phyloP scores from a whole-genome alignment of 2,888 invertebrate species.

The Geotrupes spiniger region DNA sequence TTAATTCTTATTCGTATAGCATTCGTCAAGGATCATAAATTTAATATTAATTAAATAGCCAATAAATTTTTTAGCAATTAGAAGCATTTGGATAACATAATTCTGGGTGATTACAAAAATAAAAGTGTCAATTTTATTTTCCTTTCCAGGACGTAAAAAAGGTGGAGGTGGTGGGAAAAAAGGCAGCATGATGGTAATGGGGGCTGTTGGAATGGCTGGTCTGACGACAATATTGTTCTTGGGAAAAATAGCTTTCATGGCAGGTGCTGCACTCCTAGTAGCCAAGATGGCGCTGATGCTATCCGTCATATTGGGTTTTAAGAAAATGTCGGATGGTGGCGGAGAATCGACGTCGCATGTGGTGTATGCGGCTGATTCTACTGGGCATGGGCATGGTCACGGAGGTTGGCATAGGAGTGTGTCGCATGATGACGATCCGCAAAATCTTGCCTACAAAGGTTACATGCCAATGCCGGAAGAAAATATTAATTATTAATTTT shows the following conservation, averaged over 20 bases:
- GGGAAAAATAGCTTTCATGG: constrained; percentile 65
- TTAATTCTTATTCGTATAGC: too few species aligned
- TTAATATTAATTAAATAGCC: too few species aligned
- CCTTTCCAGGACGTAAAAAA: constrained; percentile 55
- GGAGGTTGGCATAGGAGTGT: constrained; percentile 35
- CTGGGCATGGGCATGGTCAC: constrained; percentile 44
- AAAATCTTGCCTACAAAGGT: constrained; percentile 6
- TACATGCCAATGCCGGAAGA: background rate
- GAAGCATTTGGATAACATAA: too few species aligned
- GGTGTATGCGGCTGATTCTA: constrained; percentile 52
- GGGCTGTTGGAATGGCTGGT: constrained; percentile 60
- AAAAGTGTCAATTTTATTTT: too few species aligned
- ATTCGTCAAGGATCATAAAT: too few species aligned
- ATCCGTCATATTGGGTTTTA: constrained; percentile 62
- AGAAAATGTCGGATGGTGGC: constrained; percentile 56
- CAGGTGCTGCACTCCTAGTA: constrained; percentile 64
- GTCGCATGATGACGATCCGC: constrained; percentile 14
- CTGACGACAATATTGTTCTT: constrained; percentile 66
- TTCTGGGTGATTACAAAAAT: too few species aligned
- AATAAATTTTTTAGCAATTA: too few species aligned
- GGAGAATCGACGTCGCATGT: constrained; percentile 46
- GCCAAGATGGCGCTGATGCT: constrained; percentile 64
- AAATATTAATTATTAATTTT: background rate
- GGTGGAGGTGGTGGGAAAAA: constrained; percentile 33
- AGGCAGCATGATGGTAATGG: constrained; percentile 53